phyloP scores from a whole-genome alignment of 2,888 invertebrate genomes.

The Boloria selene region DNA sequence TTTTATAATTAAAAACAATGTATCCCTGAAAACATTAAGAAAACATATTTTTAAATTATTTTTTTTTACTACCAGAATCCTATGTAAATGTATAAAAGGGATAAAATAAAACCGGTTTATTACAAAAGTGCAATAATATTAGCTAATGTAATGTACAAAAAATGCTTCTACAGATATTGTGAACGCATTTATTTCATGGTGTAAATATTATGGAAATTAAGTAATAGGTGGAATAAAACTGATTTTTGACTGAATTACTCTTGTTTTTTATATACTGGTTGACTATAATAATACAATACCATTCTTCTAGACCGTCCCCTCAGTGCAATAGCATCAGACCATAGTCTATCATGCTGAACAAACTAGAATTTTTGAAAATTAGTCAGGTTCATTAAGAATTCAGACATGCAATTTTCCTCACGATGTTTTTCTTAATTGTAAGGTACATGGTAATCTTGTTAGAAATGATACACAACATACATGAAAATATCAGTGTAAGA shows the following conservation, averaged over 20 bases:
- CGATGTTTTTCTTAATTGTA: too few relatives aligned
- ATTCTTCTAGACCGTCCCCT: too few relatives aligned
- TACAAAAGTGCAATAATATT: constrained; percentile 42
- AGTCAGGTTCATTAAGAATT: too few relatives aligned
- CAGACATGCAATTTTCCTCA: too few relatives aligned
- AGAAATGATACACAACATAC: too few relatives aligned
- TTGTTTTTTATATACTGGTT: constrained; percentile 18
- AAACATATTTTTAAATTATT: neutral
- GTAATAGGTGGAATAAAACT: constrained; percentile 60
- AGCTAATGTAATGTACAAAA: constrained; percentile 39
- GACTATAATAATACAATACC: neutral
- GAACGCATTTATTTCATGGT: constrained; percentile 75
- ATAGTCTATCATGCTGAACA: too few relatives aligned
- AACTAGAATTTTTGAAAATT: too few relatives aligned
- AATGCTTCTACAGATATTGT: constrained; percentile 54
- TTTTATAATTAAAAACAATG: too few relatives aligned
- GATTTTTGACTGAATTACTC: constrained; percentile 50
- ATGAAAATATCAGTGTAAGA: too few relatives aligned
- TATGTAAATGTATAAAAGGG: neutral
- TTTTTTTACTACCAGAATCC: neutral
- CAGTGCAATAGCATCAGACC: too few relatives aligned
- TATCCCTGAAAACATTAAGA: too few relatives aligned
- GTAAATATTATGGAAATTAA: constrained; percentile 63
- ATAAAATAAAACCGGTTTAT: neutral
- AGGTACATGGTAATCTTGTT: too few relatives aligned